Conservation (phyloP, 2,888 invertebrate species). For the Napeogenes inachia region DNA sequence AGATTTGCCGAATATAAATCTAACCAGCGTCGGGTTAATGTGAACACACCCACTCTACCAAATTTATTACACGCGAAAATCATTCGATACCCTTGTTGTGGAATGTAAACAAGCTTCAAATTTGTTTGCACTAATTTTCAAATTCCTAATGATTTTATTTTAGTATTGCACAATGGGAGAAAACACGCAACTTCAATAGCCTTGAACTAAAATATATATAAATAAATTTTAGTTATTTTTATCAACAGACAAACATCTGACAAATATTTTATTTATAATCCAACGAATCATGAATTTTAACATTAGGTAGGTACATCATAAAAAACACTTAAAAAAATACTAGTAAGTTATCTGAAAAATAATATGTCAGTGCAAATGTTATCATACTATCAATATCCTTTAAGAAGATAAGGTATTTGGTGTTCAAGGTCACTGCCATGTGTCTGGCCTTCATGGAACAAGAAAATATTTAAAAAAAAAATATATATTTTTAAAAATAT, state of each 20-base stretch:
- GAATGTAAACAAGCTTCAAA: conserved; percentile 7
- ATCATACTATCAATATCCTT: not conserved
- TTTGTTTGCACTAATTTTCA: conserved; percentile 8
- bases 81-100: not conserved
- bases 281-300: too few relatives aligned
- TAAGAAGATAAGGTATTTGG: not conserved
- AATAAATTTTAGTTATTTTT: conserved; percentile 17
- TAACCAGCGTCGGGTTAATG: conserved; percentile 20
- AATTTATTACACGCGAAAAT: conserved; percentile 10
- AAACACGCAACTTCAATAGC: conserved; percentile 16
- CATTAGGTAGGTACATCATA: too few relatives aligned
- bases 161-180: conserved; percentile 25
- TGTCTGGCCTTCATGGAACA: not conserved
- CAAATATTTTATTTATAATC: not conserved
- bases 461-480: not conserved
- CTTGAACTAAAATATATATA: conserved; percentile 26
- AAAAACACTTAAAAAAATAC: too few relatives aligned
- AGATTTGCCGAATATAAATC: conserved; percentile 28
- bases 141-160: conserved; percentile 23
- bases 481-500: not conserved
- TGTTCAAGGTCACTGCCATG: not conserved
- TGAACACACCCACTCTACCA: conserved; percentile 25
- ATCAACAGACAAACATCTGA: not conserved
- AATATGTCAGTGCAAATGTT: conserved; percentile 3
- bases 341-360: not conserved